Percentiles rank a stretch among this genome's conserved stretches.
These are phyloP conservation scores for Andrena praecox DNA, from an alignment of 2,888 invertebrate genomes.

Conservation along the genomic window DNA sequence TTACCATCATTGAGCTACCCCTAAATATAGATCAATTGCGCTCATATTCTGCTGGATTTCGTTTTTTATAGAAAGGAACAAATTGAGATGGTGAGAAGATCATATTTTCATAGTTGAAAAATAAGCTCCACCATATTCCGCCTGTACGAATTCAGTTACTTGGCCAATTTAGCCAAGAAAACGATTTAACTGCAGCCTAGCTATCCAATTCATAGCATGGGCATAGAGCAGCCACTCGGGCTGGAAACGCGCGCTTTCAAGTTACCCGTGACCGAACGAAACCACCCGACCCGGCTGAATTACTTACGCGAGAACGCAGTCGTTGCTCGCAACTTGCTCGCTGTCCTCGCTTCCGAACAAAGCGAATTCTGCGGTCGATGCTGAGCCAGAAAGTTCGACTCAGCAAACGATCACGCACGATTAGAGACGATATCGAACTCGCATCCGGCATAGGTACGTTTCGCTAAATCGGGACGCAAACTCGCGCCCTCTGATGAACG, in stretches of 20 bases:
- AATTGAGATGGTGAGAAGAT: too few species aligned
- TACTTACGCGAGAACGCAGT: slow-evolving; percentile 33
- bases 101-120: too few species aligned
- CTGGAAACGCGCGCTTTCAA: slow-evolving; percentile 39
- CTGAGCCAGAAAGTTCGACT: not conserved
- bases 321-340: not conserved
- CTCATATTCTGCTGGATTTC: too few species aligned
- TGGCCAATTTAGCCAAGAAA: slow-evolving; percentile 15
- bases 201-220: slow-evolving; percentile 42
- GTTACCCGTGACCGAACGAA: slow-evolving; percentile 44
- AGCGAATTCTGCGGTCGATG: not conserved
- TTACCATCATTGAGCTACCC: too few species aligned
- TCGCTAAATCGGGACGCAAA: slow-evolving; percentile 14
- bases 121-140: too few species aligned
- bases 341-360: not conserved
- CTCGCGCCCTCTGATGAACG: not conserved
- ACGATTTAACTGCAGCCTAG: slow-evolving; percentile 14
- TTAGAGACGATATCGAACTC: not conserved
- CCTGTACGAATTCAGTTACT: not conserved
- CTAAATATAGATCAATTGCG: too few species aligned
- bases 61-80: too few species aligned
- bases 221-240: not conserved
- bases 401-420: slow-evolving; percentile 18
- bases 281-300: slow-evolving; percentile 47
- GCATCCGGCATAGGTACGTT: not conserved